phyloP scores from a whole-genome alignment of 2,888 invertebrate species.

The Clusia tigrina region DNA sequence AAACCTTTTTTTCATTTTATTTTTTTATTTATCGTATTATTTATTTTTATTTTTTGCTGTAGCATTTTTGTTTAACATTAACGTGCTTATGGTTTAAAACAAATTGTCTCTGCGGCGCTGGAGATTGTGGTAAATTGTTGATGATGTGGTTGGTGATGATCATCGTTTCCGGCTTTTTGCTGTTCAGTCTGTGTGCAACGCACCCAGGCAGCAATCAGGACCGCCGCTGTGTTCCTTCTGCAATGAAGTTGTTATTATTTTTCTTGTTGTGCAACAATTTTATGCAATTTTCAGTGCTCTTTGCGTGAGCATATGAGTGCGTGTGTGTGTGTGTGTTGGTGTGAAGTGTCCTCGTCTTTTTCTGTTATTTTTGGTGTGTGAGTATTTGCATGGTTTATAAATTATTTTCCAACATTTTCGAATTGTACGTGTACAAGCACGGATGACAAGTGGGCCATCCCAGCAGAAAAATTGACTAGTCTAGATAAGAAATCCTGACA shows the following conservation, averaged over 20 bases:
- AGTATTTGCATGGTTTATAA: too few relatives aligned
- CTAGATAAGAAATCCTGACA: too few relatives aligned
- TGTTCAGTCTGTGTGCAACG: conserved; percentile 2
- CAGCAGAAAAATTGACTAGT: too few relatives aligned
- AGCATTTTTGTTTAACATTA: conserved; percentile 2
- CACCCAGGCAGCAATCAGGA: not conserved
- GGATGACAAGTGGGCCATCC: too few relatives aligned
- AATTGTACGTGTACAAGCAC: too few relatives aligned
- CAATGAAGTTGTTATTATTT: conserved; percentile 8
- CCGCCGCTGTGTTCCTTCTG: not conserved
- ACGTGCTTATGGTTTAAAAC: not conserved
- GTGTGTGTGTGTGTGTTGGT: too few relatives aligned
- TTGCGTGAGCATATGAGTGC: too few relatives aligned
- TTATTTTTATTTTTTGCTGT: not conserved
- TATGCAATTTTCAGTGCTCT: not conserved
- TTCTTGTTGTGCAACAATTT: not conserved
- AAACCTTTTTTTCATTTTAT: too few relatives aligned
- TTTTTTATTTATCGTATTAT: too few relatives aligned
- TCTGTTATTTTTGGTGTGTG: too few relatives aligned
- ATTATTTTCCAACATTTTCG: too few relatives aligned
- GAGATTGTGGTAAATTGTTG: not conserved
- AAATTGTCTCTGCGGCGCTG: conserved; percentile 5
- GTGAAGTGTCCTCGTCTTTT: too few relatives aligned
- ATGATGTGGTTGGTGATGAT: not conserved
- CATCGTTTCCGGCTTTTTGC: conserved; percentile 6